phyloP scores from a whole-genome alignment of 2,888 invertebrate species.

The Protodeltote pygarga region DNA sequence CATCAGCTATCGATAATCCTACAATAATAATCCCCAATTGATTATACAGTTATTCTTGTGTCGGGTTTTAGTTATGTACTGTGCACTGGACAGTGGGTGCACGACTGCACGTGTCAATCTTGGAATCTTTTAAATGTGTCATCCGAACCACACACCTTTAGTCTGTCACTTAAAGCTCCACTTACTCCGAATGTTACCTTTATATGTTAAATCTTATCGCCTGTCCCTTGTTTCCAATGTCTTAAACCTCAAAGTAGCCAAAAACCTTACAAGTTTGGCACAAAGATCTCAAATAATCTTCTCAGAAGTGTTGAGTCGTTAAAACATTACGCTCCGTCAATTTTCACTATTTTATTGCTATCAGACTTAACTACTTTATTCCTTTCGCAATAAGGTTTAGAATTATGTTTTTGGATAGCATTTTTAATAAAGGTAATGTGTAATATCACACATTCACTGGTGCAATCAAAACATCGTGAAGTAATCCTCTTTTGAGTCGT shows the following conservation, averaged over 20 bases:
- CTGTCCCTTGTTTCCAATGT: slow-evolving; percentile 39
- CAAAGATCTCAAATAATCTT: slow-evolving; percentile 55
- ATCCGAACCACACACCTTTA: slow-evolving; percentile 10
- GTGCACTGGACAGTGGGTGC: no score
- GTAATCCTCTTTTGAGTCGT: slow-evolving; percentile 70
- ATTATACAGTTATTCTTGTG: no score
- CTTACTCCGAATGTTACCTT: slow-evolving; percentile 23
- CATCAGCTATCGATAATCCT: no score
- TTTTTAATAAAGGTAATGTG: slow-evolving; percentile 22
- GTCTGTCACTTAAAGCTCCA: slow-evolving; percentile 20
- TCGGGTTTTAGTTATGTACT: no score
- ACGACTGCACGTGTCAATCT: neutral
- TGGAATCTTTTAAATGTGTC: neutral
- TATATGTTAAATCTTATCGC: slow-evolving; percentile 32
- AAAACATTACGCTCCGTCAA: slow-evolving; percentile 71
- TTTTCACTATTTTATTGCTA: slow-evolving; percentile 47
- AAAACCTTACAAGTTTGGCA: slow-evolving; percentile 40
- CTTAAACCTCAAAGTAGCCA: slow-evolving; percentile 48
- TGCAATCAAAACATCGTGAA: slow-evolving; percentile 79
- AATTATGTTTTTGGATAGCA: slow-evolving; percentile 11
- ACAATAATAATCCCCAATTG: no score
- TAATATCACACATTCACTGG: slow-evolving; percentile 57
- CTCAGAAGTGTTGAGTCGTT: slow-evolving; percentile 72
- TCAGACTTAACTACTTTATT: slow-evolving; percentile 20
- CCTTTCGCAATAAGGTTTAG: slow-evolving; percentile 34